These are phyloP conservation scores for Drosophila maculinotata DNA, from an alignment of 2,888 invertebrate species.

Conservation along the genomic window DNA sequence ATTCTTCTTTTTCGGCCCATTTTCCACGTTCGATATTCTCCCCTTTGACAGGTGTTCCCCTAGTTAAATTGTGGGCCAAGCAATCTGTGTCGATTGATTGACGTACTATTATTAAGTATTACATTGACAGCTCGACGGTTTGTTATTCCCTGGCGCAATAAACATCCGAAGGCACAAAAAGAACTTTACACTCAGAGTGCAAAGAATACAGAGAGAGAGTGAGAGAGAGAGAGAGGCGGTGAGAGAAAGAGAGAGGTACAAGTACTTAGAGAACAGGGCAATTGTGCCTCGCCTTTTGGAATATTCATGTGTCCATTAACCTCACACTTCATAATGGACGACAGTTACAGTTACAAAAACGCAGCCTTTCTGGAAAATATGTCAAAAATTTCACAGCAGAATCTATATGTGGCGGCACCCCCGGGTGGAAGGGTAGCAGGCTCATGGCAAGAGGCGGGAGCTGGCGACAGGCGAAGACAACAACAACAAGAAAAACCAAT, in stretches of 20 bases:
- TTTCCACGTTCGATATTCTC: background rate
- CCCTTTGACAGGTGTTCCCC: conserved; percentile 36
- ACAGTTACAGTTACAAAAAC: conserved; percentile 30
- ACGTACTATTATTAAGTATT: conserved; percentile 12
- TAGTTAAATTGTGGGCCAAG: conserved; percentile 24
- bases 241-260: background rate
- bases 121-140: conserved; percentile 55
- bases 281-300: conserved; percentile 13
- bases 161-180: conserved; percentile 14
- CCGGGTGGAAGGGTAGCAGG: background rate
- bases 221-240: background rate
- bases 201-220: background rate
- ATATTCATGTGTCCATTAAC: conserved; percentile 55
- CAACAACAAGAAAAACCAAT: conserved; percentile 84
- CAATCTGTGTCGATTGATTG: conserved; percentile 38
- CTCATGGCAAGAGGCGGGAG: conserved; percentile 1
- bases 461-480: conserved; percentile 47
- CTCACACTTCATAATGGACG: conserved; percentile 51
- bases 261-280: conserved; percentile 12
- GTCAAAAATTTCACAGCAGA: conserved; percentile 65
- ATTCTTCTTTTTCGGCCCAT: background rate
- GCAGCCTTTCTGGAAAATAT: conserved; percentile 54
- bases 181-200: background rate
- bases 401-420: conserved; percentile 29
- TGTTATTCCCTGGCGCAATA: conserved; percentile 54